A percentile compares a stretch with the other conserved stretches of the same genome.
These are phyloP conservation scores for Porites divaricata DNA, from an alignment of 92 coral and sea anemone species.

Conservation along the genomic window DNA sequence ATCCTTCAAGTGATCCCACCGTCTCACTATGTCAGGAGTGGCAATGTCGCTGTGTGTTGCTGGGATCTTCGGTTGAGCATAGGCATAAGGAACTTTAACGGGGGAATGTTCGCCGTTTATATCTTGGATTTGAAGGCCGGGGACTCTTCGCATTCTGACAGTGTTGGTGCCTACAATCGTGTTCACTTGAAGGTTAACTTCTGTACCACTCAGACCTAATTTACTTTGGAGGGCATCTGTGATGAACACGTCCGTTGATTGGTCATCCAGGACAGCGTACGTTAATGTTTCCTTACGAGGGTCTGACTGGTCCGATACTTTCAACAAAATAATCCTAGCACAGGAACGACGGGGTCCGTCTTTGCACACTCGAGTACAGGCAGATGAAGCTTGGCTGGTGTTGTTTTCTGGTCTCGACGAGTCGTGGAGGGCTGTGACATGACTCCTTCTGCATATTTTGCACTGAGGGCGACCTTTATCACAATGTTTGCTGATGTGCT, in stretches of 20 bases:
- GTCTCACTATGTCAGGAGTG: slow-evolving; percentile 57
- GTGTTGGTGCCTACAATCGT: slow-evolving; percentile 64
- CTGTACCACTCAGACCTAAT: too few species aligned
- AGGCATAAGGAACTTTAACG: slow-evolving; percentile 15
- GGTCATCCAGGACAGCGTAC: slow-evolving; percentile 50
- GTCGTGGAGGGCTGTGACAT: slow-evolving; percentile 54
- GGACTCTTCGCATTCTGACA: slow-evolving; percentile 18
- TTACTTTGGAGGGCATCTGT: too few species aligned
- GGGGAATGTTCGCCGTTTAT: slow-evolving; percentile 29
- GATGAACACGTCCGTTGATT: too few species aligned
- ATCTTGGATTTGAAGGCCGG: slow-evolving; percentile 44
- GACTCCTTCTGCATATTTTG: slow-evolving; percentile 43
- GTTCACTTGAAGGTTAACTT: too few species aligned
- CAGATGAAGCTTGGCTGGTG: not conserved
- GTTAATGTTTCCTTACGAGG: slow-evolving; percentile 33
- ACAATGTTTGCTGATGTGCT: slow-evolving; percentile 40
- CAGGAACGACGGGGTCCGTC: slow-evolving; percentile 41
- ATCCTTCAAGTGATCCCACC: slow-evolving; percentile 59
- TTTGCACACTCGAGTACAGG: slow-evolving; percentile 51
- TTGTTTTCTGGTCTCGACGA: slow-evolving; percentile 14
- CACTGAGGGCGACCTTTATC: slow-evolving; percentile 22
- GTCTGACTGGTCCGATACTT: slow-evolving; percentile 41
- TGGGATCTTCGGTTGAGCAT: slow-evolving; percentile 45
- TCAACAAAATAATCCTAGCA: slow-evolving; percentile 61
- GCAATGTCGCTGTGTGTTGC: slow-evolving; percentile 64